Conservation (phyloP, 2,888 invertebrate species). For the Sphaerophoria taeniata region DNA sequence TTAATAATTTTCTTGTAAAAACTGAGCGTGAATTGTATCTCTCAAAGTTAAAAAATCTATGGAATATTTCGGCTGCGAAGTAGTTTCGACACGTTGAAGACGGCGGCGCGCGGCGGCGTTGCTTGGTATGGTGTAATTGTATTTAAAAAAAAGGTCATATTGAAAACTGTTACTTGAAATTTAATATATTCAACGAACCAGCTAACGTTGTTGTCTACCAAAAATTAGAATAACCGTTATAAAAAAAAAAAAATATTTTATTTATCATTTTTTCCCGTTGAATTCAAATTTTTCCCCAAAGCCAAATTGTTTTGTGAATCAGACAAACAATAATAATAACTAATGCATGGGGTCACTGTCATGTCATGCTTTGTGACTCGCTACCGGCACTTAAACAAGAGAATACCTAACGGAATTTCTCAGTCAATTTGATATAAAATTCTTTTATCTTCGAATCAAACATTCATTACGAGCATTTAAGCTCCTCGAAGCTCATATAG, state of each 20-base stretch:
- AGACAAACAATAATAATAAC: conserved; percentile 2
- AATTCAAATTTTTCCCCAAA: background rate
- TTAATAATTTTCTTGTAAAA: no score
- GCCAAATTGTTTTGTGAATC: background rate
- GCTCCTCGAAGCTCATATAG: conserved; percentile 20
- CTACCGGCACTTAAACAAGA: conserved; percentile 4
- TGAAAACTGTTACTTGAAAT: no score
- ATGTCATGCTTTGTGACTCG: conserved; percentile 10
- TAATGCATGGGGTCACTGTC: conserved; percentile 25
- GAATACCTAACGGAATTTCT: conserved; percentile 42
- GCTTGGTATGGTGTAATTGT: no score
- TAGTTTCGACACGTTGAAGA: no score
- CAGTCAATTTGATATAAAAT: conserved; percentile 27
- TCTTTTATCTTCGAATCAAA: background rate
- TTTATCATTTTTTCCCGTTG: background rate
- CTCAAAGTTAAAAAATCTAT: no score
- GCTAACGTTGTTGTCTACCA: background rate
- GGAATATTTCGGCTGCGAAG: no score
- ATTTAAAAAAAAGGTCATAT: no score
- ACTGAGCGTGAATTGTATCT: no score
- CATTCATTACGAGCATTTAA: background rate
- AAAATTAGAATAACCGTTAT: background rate
- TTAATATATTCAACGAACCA: background rate
- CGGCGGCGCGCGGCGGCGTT: no score
- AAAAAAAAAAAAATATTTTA: background rate